These are phyloP conservation scores for Microvelia longipes DNA, from an alignment of 1,140 invertebrate species.

Conservation along the genomic window DNA sequence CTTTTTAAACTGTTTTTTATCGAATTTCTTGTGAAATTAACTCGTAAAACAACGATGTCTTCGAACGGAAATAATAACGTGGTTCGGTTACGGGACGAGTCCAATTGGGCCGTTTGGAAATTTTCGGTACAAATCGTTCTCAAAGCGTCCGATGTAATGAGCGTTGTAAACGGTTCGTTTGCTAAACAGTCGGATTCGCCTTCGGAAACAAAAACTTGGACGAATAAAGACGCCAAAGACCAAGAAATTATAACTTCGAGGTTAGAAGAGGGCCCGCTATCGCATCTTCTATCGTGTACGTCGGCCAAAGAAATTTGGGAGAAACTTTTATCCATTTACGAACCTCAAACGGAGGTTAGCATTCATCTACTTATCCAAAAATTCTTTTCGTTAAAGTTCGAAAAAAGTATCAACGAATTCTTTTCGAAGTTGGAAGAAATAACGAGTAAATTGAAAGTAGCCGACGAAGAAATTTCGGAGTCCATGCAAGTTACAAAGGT, in stretches of 20 bases:
- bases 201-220: not conserved
- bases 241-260: not conserved
- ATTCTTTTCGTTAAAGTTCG: not conserved
- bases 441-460: not conserved
- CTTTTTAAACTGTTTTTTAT: not conserved
- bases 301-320: not conserved
- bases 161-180: not conserved
- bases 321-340: not conserved
- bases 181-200: not conserved
- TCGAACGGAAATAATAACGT: not conserved
- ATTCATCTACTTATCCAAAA: not conserved
- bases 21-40: not conserved
- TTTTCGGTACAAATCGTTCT: not conserved
- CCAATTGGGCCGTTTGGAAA: not conserved
- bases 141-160: not conserved
- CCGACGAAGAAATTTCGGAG: not conserved
- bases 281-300: not conserved
- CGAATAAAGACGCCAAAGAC: not conserved
- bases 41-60: not conserved
- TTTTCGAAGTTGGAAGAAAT: not conserved
- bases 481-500: not conserved
- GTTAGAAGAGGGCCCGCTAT: not conserved
- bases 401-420: not conserved
- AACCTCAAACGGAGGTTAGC: not conserved
- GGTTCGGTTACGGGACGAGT: not conserved